A percentile compares a stretch with the other conserved stretches of the same genome.
Evolutionary conservation across 2,888 invertebrate species (phyloP).

Genomic region (Glomeris marginata): DNA sequence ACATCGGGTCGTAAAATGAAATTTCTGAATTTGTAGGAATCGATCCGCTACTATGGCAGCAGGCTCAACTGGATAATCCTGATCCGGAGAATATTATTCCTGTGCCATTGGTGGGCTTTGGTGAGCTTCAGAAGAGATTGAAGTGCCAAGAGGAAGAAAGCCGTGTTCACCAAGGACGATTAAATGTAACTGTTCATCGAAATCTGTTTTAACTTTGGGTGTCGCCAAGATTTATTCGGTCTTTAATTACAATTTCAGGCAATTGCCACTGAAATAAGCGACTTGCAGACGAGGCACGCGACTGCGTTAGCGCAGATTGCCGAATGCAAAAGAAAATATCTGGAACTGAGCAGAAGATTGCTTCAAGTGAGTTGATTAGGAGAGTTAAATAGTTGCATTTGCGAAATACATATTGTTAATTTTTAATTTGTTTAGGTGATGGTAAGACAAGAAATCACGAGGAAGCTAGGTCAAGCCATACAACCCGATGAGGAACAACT

Average conservation of each 20-base stretch:
- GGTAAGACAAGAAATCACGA: conserved; percentile 68
- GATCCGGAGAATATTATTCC: conserved; percentile 79
- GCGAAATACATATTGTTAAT: neutral
- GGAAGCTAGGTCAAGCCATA: conserved; percentile 75
- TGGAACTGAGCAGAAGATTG: conserved; percentile 67
- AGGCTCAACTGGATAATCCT: conserved; percentile 91
- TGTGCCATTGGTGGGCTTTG: conserved; percentile 83
- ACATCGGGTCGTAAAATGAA: neutral
- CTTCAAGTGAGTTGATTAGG: conserved; percentile 64
- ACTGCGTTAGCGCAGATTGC: conserved; percentile 63
- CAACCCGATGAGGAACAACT: conserved; percentile 80
- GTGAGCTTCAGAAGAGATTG: conserved; percentile 50
- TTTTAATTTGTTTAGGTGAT: conserved; percentile 44
- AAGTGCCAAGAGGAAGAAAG: conserved; percentile 65
- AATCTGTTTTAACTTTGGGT: conserved; percentile 14
- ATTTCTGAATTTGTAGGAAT: conserved; percentile 45
- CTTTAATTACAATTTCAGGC: conserved; percentile 21
- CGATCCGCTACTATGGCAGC: conserved; percentile 84
- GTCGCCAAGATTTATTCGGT: neutral
- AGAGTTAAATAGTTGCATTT: no score
- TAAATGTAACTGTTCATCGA: no score
- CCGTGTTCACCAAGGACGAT: conserved; percentile 59
- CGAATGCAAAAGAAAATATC: conserved; percentile 63
- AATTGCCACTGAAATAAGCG: conserved; percentile 58
- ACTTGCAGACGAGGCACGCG: conserved; percentile 63